Evolutionary conservation across 2,888 invertebrate species (phyloP).

Genomic region (Trissolcus japonicus): DNA sequence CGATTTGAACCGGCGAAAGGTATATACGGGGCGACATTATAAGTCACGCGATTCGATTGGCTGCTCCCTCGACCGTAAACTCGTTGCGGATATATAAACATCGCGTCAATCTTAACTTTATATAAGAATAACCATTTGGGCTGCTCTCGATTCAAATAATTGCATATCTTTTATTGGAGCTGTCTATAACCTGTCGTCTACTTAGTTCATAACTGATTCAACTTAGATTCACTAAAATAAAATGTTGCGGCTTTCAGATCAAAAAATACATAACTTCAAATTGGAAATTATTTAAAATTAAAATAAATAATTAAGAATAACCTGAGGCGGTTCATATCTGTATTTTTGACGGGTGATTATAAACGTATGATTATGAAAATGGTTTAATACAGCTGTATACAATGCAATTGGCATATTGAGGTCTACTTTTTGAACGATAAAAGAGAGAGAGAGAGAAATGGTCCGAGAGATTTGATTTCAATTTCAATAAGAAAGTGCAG

Average conservation of each 20-base stretch:
- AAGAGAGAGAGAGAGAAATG: background rate
- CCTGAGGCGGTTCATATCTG: too few relatives aligned
- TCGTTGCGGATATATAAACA: slow-evolving; percentile 16
- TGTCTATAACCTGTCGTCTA: slow-evolving; percentile 13
- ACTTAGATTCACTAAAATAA: slow-evolving; percentile 36
- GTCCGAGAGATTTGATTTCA: slow-evolving; percentile 16
- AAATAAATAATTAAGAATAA: too few relatives aligned
- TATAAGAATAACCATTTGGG: slow-evolving; percentile 21
- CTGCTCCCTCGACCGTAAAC: slow-evolving; percentile 19
- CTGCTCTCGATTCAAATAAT: slow-evolving; percentile 33
- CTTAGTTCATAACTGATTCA: slow-evolving; percentile 34
- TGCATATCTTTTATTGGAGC: slow-evolving; percentile 25
- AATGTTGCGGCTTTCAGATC: background rate
- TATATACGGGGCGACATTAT: slow-evolving; percentile 58
- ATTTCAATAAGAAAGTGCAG: slow-evolving; percentile 36
- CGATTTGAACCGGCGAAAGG: slow-evolving; percentile 53
- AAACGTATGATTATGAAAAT: too few relatives aligned
- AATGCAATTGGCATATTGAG: background rate
- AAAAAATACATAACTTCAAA: too few relatives aligned
- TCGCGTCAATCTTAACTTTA: slow-evolving; percentile 2
- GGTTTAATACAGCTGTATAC: too few relatives aligned
- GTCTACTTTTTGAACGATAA: slow-evolving; percentile 5
- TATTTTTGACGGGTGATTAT: too few relatives aligned
- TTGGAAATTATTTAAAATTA: too few relatives aligned
- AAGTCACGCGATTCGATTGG: slow-evolving; percentile 52